Evolutionary conservation across 2,888 invertebrate genomes (phyloP), one percentile per base, ranked within the genome.

Genomic region (Ornithoptera alexandrae): DNA sequence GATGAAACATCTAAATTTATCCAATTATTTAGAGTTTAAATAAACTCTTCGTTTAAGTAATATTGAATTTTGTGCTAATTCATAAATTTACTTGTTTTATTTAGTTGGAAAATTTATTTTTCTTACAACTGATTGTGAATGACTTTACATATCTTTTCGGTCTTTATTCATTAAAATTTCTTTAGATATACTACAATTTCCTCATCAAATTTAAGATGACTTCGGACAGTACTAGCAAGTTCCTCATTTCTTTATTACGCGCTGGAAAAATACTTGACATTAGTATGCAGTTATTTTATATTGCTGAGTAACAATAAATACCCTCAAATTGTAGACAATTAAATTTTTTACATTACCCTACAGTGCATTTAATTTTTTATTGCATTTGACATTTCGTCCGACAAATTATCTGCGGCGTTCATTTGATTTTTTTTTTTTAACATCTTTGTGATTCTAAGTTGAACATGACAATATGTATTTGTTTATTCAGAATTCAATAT

Each of bases 311-410:
- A 67, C 58, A 67, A 67, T 30, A 62, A 12, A 30, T 60, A 42
- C 57, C n/a, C 36, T 50, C n/a, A 24, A 67, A 70, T 70, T 70
- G 58, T 60, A 24, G 30, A 42, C 53, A 62, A 62, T 62, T 62
- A 50, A 10, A 50, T 64, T 69, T 69, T 65, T 57, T 57, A 50
- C 24, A 18, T 46, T 15, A 24, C 57, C 42, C 46, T 36, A 15
- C 20, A 12, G 17, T 67, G 62, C 46, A 46, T 57, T 62, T 24
- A 30, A 56, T 61, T 61, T 36, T 39, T 39, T 39, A 65, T 42
- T 53, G 12, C 22, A 12, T 17, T 6, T 53, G 20, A 18, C 61
- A 61, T 22, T 62, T 36, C 57, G 56, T 10, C 67, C 15, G 7
- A 65, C 57, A 39, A 56, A 62, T 56, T 53, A 53, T 6, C 7